These are phyloP conservation scores for Genyomyrus donnyi DNA, from an alignment of 2,113 vertebrate genomes.

Conservation along the genomic window DNA sequence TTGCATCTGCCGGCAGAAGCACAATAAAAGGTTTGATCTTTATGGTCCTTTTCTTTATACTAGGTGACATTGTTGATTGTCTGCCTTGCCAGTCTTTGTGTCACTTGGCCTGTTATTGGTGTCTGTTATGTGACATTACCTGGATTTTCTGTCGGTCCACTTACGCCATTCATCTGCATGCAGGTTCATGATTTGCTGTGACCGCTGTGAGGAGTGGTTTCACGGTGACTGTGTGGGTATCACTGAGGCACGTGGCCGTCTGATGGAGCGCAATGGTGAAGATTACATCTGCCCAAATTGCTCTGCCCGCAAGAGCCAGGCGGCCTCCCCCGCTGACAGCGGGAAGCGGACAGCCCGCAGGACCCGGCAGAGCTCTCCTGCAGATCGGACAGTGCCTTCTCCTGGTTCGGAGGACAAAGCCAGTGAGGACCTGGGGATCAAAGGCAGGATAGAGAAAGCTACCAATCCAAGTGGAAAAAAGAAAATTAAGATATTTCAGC, in stretches of 20 bases:
- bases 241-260: constrained; percentile 86
- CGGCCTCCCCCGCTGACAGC: constrained; percentile 51
- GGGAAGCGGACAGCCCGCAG: constrained; percentile 43
- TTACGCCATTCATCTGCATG: neutral
- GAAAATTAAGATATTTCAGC: constrained; percentile 98
- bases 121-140: neutral
- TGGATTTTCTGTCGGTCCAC: neutral
- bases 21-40: constrained; percentile 83
- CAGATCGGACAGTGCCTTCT: constrained; percentile 29
- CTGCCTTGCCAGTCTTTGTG: neutral
- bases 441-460: constrained; percentile 96
- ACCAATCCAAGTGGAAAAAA: constrained; percentile 93
- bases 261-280: constrained; percentile 90
- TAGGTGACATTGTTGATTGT: neutral
- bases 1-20: constrained; percentile 92
- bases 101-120: neutral
- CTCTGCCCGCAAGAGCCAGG: constrained; percentile 74
- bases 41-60: neutral
- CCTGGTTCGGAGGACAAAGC: constrained; percentile 60
- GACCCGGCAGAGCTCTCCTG: constrained; percentile 17
- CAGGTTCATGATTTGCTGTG: constrained; percentile 99
- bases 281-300: constrained; percentile 98
- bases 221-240: constrained; percentile 96
- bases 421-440: constrained; percentile 83
- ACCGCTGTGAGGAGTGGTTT: constrained; percentile 98